A percentile compares a stretch with the other conserved stretches of the same genome.
Conservation (phyloP, 2,797 vertebrate genomes). For the Neosilurus hyrtlii region DNA sequence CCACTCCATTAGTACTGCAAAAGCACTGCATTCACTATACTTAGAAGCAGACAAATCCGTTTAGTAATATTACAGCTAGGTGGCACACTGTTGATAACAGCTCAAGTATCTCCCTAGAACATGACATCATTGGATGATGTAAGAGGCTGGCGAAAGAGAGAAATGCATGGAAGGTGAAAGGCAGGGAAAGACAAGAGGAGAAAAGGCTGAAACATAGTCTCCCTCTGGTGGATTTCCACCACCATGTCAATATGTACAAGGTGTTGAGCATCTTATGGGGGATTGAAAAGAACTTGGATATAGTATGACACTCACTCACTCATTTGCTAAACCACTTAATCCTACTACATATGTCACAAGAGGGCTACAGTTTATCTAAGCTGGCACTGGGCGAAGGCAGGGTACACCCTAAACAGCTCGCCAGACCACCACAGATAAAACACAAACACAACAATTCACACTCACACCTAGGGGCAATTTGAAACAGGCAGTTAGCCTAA, state of each 20-base stretch:
- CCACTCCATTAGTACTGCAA: slow-evolving; percentile 9
- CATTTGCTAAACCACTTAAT: no score
- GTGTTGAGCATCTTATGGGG: not conserved
- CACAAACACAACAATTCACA: no score
- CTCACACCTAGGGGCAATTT: no score
- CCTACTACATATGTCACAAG: no score
- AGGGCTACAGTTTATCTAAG: no score
- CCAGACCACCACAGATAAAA: no score
- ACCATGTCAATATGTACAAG: not conserved
- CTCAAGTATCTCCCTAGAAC: slow-evolving; percentile 42
- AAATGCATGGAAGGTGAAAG: slow-evolving; percentile 23
- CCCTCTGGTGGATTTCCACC: slow-evolving; percentile 67
- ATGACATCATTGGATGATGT: slow-evolving; percentile 56
- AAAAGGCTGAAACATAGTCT: slow-evolving; percentile 65
- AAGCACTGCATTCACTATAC: slow-evolving; percentile 28
- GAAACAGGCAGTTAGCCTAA: no score
- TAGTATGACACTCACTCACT: no score
- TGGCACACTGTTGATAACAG: slow-evolving; percentile 46
- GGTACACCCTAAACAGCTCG: no score
- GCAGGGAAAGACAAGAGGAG: slow-evolving; percentile 7
- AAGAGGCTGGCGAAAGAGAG: slow-evolving; percentile 33
- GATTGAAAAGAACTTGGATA: not conserved
- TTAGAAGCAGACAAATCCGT: slow-evolving; percentile 29
- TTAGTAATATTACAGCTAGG: slow-evolving; percentile 36
- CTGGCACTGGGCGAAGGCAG: no score